These are phyloP conservation scores for Romanogobio albipinnatus DNA, from an alignment of 2,113 vertebrate genomes.

Conservation along the genomic window DNA sequence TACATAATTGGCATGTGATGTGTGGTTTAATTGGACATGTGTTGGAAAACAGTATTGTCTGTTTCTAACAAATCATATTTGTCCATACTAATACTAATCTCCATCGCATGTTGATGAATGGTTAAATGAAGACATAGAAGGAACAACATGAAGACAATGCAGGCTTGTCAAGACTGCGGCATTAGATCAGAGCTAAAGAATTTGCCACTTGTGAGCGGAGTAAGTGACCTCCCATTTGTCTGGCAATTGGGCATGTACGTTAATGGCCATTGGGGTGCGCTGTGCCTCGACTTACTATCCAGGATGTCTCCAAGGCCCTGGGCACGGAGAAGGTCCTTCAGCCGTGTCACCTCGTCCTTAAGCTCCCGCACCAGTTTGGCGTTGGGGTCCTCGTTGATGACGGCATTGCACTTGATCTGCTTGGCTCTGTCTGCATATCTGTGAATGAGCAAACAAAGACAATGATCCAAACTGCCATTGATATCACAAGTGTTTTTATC, in stretches of 20 bases:
- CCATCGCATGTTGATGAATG: neutral
- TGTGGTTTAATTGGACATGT: neutral
- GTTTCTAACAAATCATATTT: neutral
- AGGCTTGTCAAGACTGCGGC: neutral
- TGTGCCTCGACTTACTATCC: slow-evolving; percentile 87
- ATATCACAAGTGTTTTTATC: neutral
- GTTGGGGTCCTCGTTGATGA: slow-evolving; percentile 98
- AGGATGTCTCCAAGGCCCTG: slow-evolving; percentile 97
- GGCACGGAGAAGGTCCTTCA: slow-evolving; percentile 94
- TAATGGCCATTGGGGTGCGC: slow-evolving; percentile 21
- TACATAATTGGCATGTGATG: neutral
- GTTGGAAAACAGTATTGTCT: neutral
- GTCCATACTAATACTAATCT: neutral
- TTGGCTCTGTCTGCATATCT: slow-evolving; percentile 97
- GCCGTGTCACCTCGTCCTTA: slow-evolving; percentile 93
- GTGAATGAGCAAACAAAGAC: slow-evolving; percentile 18
- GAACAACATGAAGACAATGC: slow-evolving; percentile 9
- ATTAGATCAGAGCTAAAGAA: slow-evolving; percentile 32
- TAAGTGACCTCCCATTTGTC: slow-evolving; percentile 11
- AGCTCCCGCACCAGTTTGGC: slow-evolving; percentile 95
- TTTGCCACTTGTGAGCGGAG: slow-evolving; percentile 21
- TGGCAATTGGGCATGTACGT: neutral
- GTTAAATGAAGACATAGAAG: slow-evolving; percentile 10
- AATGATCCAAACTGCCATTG: neutral
- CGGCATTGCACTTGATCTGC: slow-evolving; percentile 98